Conservation (phyloP, 2,888 invertebrate genomes). For the Leptopterna dolabrata region DNA sequence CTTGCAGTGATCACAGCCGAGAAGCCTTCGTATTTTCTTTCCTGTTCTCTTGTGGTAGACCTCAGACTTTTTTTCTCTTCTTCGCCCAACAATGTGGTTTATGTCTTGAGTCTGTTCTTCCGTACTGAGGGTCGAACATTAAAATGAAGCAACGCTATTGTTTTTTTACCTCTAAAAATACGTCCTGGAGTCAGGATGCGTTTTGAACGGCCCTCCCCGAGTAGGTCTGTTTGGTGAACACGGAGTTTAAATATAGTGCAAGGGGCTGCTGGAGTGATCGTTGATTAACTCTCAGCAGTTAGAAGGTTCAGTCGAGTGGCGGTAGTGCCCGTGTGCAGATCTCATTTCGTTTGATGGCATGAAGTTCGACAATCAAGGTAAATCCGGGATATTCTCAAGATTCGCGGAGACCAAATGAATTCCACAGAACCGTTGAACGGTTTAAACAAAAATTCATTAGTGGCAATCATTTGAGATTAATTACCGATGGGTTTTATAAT, state of each 20-base stretch:
- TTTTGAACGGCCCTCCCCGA: not conserved
- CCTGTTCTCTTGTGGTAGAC: too few relatives aligned
- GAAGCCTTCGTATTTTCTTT: too few relatives aligned
- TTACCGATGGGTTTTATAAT: too few relatives aligned
- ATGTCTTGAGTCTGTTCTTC: not conserved
- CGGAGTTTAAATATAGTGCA: constrained; percentile 26
- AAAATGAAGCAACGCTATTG: not conserved
- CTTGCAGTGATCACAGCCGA: too few relatives aligned
- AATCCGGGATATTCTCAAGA: not conserved
- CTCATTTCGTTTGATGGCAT: not conserved
- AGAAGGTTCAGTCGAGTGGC: constrained; percentile 29
- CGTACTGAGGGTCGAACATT: not conserved
- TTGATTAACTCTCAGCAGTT: constrained; percentile 20
- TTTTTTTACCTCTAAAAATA: constrained; percentile 30
- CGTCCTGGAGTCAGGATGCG: constrained; percentile 15
- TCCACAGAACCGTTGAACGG: too few relatives aligned
- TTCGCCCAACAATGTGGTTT: not conserved
- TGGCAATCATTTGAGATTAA: too few relatives aligned
- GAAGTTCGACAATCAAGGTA: constrained; percentile 17
- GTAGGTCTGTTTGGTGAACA: not conserved
- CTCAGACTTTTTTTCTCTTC: not conserved
- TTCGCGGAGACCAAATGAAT: too few relatives aligned
- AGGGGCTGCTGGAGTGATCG: constrained; percentile 27
- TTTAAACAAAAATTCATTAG: too few relatives aligned
- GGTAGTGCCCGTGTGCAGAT: constrained; percentile 19